Conservation (phyloP, 2,888 invertebrate genomes). For the Lasioglossum leucozonium region DNA sequence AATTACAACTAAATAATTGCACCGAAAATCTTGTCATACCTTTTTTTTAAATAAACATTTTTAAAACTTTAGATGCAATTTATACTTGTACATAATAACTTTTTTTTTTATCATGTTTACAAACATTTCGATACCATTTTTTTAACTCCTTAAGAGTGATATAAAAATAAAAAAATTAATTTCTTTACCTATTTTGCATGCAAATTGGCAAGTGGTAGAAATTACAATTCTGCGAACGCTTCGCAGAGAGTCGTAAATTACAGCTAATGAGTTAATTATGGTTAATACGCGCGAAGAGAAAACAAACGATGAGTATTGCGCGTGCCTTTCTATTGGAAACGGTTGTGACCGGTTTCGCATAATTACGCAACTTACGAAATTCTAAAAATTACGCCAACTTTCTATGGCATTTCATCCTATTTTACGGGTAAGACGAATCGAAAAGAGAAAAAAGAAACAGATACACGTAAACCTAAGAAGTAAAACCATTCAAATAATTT, state of each 20-base stretch:
- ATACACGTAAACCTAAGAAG: not conserved
- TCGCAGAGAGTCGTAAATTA: not conserved
- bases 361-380: slow-evolving; percentile 34
- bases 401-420: not conserved
- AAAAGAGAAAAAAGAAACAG: not conserved
- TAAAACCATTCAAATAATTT: no score
- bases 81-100: no score
- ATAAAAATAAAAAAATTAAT: not conserved
- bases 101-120: no score
- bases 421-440: not conserved
- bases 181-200: not conserved
- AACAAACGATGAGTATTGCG: slow-evolving; percentile 1
- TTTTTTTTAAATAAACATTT: no score
- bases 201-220: not conserved
- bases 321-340: slow-evolving; percentile 26
- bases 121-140: no score
- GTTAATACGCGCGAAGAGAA: not conserved
- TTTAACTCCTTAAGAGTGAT: no score
- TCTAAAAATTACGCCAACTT: not conserved
- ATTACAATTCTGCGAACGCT: not conserved
- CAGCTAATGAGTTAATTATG: not conserved
- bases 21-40: no score
- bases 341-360: slow-evolving; percentile 31
- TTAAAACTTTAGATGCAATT: no score
- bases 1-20: no score